Percentiles rank a stretch among this genome's conserved stretches.
Evolutionary conservation across 2,888 invertebrate genomes (phyloP).

Genomic region (Arge pagana): DNA sequence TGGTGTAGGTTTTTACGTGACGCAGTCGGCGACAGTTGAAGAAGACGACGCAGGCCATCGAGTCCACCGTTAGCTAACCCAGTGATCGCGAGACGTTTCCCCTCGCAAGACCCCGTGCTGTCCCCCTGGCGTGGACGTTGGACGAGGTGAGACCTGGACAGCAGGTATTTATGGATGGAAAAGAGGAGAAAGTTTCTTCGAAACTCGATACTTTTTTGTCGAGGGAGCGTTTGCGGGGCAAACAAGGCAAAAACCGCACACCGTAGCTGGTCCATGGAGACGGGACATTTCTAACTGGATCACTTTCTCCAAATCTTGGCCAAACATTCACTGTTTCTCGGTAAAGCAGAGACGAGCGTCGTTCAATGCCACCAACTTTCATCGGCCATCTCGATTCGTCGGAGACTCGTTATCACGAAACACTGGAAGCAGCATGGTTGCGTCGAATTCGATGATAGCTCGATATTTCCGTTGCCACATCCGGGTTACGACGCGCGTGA

Average conservation of each 20-base stretch:
- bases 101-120: conserved; percentile 1
- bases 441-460: too few species aligned
- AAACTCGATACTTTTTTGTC: too few species aligned
- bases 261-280: conserved; percentile 20
- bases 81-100: conserved; percentile 30
- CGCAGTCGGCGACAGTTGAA: conserved; percentile 61
- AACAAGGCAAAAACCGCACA: too few species aligned
- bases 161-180: too few species aligned
- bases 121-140: not conserved
- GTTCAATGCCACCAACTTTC: too few species aligned
- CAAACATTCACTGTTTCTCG: not conserved
- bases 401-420: too few species aligned
- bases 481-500: too few species aligned
- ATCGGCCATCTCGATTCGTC: too few species aligned
- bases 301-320: conserved; percentile 10
- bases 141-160: not conserved
- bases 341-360: not conserved
- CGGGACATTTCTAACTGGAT: conserved; percentile 12
- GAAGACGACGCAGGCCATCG: too few species aligned
- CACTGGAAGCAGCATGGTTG: too few species aligned
- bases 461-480: too few species aligned
- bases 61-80: conserved; percentile 41
- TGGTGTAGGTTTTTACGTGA: conserved; percentile 40
- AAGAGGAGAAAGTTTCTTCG: conserved; percentile 11
- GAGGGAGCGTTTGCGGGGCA: too few species aligned